Percentiles rank a stretch among this genome's conserved stretches.
phyloP scores from a whole-genome alignment of 2,797 vertebrate species.

The Spea hammondii region DNA sequence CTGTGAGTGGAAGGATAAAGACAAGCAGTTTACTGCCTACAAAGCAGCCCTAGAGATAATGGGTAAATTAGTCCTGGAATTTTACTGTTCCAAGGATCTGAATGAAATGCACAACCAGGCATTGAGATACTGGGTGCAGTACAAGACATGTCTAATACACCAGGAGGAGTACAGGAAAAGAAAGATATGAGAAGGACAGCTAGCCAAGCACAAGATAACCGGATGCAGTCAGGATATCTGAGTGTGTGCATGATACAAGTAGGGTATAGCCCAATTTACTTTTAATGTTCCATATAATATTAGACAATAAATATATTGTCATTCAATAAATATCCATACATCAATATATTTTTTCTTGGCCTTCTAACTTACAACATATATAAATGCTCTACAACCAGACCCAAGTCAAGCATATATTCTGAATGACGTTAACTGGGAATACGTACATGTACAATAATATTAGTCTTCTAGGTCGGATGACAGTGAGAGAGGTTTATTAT shows the following conservation, averaged over 20 bases:
- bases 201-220: background rate
- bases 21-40: constrained; percentile 6
- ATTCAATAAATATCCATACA: no score
- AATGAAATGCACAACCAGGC: background rate
- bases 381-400: no score
- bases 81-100: constrained; percentile 5
- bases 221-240: background rate
- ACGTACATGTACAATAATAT: no score
- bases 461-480: no score
- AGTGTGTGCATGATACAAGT: background rate
- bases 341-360: no score
- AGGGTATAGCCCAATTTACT: background rate
- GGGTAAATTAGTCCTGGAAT: background rate
- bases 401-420: no score
- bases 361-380: no score
- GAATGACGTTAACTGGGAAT: no score
- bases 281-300: background rate
- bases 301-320: no score
- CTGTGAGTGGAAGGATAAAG: constrained; percentile 11
- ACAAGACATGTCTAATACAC: background rate
- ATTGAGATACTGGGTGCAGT: background rate
- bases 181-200: background rate
- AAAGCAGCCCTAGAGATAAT: constrained; percentile 2
- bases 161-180: background rate
- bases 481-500: no score